Evolutionary conservation across 2,113 vertebrate genomes (phyloP), one percentile per base, ranked within the genome.

Genomic region (Gambusia affinis): DNA sequence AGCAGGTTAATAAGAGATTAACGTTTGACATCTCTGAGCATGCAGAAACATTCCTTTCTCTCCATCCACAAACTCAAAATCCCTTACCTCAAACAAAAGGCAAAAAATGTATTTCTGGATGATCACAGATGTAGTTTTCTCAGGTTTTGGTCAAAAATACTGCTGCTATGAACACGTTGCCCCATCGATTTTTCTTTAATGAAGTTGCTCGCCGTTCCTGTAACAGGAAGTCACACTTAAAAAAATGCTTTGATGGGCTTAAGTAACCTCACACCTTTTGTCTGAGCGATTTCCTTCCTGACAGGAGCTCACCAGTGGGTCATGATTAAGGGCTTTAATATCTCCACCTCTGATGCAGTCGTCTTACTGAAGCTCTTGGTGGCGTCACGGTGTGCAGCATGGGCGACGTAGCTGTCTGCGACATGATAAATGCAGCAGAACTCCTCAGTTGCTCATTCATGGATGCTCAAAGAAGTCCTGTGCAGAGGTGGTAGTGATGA

Each of bases 401-500:
- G 64, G 76, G 63, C 0, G 12, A 73, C 66, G 64, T 42, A 61
- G 65, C 78, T 7, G 63, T 75, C 79, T 72, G 29, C 68, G 74
- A 85, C 81, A 70, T 88, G 90, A 92, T 88, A 65, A 85, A 88
- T 88, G 77, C 81, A 72, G 84, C 61, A 4, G 64, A 29, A 51
- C 30, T 69, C 64, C 72, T 76, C 69, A 22, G 60, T 33, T 83
- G 73, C 79, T 87, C 80, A 87, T 83, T 86, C 81, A 82, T 81
- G 82, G 83, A 72, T 85, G 83, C 73, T 60, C 51, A 75, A 81
- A 74, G 83, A 78, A 79, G 81, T 80, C 73, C 69, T 28, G 68
- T 37, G 73, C 76, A 80, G n/a, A 4, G 42, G 39, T 78, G 39
- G 47, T 42, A 0, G 64, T 91, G 89, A 94, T 90, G 85, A 83